These are phyloP conservation scores for Ceratina australensis DNA, from an alignment of 1,140 invertebrate species.

Conservation along the genomic window DNA sequence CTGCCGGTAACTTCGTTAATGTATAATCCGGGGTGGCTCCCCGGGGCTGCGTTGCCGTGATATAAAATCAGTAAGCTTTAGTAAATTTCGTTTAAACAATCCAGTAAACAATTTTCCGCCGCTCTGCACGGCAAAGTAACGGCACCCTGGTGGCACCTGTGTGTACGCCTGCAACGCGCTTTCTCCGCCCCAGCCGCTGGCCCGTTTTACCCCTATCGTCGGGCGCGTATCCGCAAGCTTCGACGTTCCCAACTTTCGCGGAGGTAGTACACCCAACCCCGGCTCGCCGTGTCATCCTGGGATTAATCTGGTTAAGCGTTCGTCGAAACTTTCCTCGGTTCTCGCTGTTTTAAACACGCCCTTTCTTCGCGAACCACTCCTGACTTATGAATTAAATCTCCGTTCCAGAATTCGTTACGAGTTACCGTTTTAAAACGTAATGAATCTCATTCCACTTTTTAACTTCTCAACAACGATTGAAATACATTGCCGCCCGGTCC, in stretches of 20 bases:
- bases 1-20: slow-evolving; percentile 77
- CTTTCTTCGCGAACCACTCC: neutral
- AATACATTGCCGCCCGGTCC: too few species aligned
- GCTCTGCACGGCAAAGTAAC: slow-evolving; percentile 78
- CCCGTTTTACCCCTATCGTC: slow-evolving; percentile 58
- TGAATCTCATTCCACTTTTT: too few species aligned
- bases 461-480: too few species aligned
- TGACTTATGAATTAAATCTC: too few species aligned
- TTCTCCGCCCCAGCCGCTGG: slow-evolving; percentile 43
- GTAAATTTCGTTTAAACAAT: slow-evolving; percentile 80
- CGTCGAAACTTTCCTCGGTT: neutral
- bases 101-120: slow-evolving; percentile 80
- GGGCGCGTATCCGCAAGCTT: slow-evolving; percentile 20
- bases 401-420: too few species aligned
- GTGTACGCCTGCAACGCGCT: slow-evolving; percentile 64
- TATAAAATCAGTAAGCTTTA: slow-evolving; percentile 80
- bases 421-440: too few species aligned
- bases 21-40: slow-evolving; percentile 77
- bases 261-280: slow-evolving; percentile 1
- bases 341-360: neutral
- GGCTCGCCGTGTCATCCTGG: slow-evolving; percentile 15
- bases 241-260: neutral
- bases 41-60: slow-evolving; percentile 76
- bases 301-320: slow-evolving; percentile 40
- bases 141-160: slow-evolving; percentile 74